phyloP scores from a whole-genome alignment of 2,888 invertebrate genomes.

The Idaea straminata region DNA sequence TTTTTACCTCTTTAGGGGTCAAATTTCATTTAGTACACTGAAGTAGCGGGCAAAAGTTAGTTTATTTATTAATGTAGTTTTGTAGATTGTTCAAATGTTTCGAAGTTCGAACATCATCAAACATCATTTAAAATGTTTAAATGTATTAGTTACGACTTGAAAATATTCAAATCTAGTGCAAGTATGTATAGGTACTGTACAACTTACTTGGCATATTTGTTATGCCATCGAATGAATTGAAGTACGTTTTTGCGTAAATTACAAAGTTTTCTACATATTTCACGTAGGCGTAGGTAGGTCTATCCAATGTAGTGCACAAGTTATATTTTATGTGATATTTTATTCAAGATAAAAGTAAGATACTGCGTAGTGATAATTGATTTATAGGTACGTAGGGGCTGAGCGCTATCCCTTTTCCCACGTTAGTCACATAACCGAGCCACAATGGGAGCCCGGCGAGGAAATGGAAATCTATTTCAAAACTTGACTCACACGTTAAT shows the following conservation, averaged over 20 bases:
- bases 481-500: constrained; percentile 23
- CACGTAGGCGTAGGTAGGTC: not conserved
- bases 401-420: constrained; percentile 54
- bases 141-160: too few species aligned
- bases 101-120: too few species aligned
- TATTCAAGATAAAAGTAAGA: constrained; percentile 46
- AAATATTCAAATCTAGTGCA: too few species aligned
- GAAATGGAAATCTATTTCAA: constrained; percentile 53
- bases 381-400: constrained; percentile 66
- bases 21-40: too few species aligned
- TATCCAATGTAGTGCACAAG: not conserved
- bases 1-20: too few species aligned
- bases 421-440: constrained; percentile 66
- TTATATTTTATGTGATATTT: constrained; percentile 32
- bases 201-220: not conserved
- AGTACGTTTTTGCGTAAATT: not conserved
- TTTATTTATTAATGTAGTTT: too few species aligned
- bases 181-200: not conserved
- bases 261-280: constrained; percentile 1
- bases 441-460: constrained; percentile 45
- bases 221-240: not conserved
- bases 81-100: too few species aligned
- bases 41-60: too few species aligned
- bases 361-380: constrained; percentile 59
- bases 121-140: too few species aligned